Base-by-base conservation (phyloP, 1,140 invertebrate species). In the Drosophila saltans region DNA sequence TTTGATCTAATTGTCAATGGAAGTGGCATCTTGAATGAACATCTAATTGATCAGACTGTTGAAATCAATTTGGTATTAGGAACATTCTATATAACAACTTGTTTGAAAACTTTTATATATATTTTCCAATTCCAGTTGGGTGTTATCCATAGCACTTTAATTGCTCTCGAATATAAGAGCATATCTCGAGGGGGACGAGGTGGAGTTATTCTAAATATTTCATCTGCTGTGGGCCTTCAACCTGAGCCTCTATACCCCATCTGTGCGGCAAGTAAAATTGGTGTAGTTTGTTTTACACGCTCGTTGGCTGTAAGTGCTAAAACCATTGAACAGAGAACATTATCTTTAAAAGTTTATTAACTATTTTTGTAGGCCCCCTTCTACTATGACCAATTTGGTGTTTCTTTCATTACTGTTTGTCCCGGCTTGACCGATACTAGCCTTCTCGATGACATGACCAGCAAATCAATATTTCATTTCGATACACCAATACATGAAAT, bases 191-290 rank as follows among this genome's bases (percentile, higher is more conserved):
- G 92, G 2, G 94, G 94, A 0, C 91, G 86, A 2, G 95, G 95
- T 63, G 95, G 94, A 36, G 92, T 94, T 9, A 93, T 96, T 33
- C 93, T 95, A 1, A 96, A 95, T 61, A 82, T 95, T 10, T 93
- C 94, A 5, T 95, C 95, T 1, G 93, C 95, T 68, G 89, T 93
- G 56, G 95, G 95, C 36, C 92, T 94, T 21, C 67, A 90, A 45
- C 82, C 88, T 1, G 61, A 75, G 59, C 11, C 80, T 45, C 0
- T 76, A 43, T 60, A 81, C 75, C 67, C 94, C 10, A 78, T 93
- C 8, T 94, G 94, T 68, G 77, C 75, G 10, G 93, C 91, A 2
- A 92, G 92, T 10, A 94, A 94, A 72, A 90, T 92, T 55, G 93
- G 91, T 1, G 90, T 94, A 1, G 78, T 93, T 30, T 92, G 92